These are phyloP conservation scores for Callipepla californica DNA, from an alignment of 2,113 vertebrate species.

Conservation along the genomic window DNA sequence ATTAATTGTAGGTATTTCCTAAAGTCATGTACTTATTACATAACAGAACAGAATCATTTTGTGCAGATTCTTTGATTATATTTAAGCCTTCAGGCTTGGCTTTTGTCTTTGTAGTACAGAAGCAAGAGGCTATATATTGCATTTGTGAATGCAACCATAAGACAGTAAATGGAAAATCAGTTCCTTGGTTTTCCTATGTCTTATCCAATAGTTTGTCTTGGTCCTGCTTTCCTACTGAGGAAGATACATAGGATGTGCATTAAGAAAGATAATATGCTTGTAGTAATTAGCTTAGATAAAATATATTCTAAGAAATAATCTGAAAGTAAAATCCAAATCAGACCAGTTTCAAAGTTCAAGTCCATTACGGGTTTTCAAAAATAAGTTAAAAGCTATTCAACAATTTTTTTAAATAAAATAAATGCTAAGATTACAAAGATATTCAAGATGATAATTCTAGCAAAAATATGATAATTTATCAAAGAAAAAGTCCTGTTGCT, in stretches of 20 bases:
- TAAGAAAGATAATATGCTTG: not conserved
- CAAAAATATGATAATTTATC: not conserved
- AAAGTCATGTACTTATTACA: not conserved
- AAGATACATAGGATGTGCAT: not conserved
- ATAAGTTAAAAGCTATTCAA: not conserved
- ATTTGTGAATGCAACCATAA: not conserved
- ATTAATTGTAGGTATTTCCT: not conserved
- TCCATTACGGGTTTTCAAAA: not conserved
- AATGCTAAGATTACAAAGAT: not conserved
- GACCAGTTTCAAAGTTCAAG: not conserved
- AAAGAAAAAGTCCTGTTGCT: not conserved
- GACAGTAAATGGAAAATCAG: not conserved
- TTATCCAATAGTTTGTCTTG: not conserved
- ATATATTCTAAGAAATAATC: not conserved
- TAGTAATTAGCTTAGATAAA: not conserved
- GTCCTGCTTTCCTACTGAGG: not conserved
- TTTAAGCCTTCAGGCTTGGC: not conserved
- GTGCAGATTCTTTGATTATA: not conserved
- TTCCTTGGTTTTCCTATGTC: rapidly evolving
- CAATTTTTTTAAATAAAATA: not conserved
- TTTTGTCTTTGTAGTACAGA: not conserved
- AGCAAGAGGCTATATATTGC: not conserved
- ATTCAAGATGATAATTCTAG: not conserved
- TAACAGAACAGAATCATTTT: not conserved
- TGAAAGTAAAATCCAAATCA: not conserved